Evolutionary conservation across 2,797 vertebrate species (phyloP), one percentile per base, ranked within the genome.

Genomic region (Harpagifer antarcticus): DNA sequence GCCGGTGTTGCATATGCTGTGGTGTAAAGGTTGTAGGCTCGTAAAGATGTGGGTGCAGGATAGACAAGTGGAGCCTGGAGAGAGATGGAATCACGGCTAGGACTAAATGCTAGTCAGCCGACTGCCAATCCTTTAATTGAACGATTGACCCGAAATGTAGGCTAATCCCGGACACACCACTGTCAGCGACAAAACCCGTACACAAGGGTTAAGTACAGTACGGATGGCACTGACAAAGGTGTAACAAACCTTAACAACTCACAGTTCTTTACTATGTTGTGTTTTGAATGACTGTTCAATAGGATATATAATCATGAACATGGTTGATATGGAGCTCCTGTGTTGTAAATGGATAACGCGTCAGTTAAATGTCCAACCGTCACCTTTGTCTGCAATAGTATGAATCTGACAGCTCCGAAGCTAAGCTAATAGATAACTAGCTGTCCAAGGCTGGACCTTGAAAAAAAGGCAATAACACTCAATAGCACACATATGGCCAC

Each of bases 41-140:
- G 9, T 56, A 1, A 13, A 59, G 48, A 31, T 47, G 16, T 63
- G 5, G 3, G 19, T 11, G 16, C 5, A 44, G 43, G 58, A 15
- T 20, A 55, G 64, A 13, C 58, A 50, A 66, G 57, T 68, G 48
- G 20, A 76, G 60, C 16, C 52, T 6, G 62, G 14, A 23, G 52
- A n/a, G 11, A 58, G 61, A 78, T 58, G 72, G 62, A 49, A 60
- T 68, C 27, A 47, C 12, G 43, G 49, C 52, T 44, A 53, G 31
- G 55, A 65, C 56, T 60, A 23, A 9, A 64, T 63, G 59, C 54
- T 76, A 56, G 40, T 44, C 66, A 64, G 19, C 45, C 44, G 20
- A 50, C 40, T 33, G 59, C 10, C 83, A 90, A 87, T 89, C 85
- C 88, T 79, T 82, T 90, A 91, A 90, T 89, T 82, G 75, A 86